Evolutionary conservation across 2,797 vertebrate species (phyloP).

Genomic region (Melanotaenia parkinsoni): DNA sequence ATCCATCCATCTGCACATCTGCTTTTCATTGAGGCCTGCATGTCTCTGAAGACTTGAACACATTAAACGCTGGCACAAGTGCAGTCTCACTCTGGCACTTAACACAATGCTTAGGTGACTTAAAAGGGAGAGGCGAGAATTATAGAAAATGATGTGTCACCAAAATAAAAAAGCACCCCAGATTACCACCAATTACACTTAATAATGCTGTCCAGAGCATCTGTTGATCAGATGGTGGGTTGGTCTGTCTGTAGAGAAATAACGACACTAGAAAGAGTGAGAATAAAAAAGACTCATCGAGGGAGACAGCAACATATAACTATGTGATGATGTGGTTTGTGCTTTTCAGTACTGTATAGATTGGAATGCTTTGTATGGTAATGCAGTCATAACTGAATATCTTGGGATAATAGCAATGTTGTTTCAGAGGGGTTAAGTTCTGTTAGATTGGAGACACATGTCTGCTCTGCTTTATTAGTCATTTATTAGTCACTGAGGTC

Average conservation of each 20-base stretch:
- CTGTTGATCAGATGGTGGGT: constrained; percentile 85
- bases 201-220: constrained; percentile 79
- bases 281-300: constrained; percentile 54
- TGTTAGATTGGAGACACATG: constrained; percentile 76
- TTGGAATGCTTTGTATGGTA: constrained; percentile 66
- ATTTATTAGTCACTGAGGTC: constrained; percentile 78
- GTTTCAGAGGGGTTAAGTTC: constrained; percentile 63
- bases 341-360: constrained; percentile 48
- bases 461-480: constrained; percentile 77
- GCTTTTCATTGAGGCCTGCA: constrained; percentile 89
- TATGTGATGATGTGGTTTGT: constrained; percentile 68
- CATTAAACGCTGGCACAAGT: constrained; percentile 88
- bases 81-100: constrained; percentile 84
- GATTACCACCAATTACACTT: constrained; percentile 88
- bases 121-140: constrained; percentile 90
- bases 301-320: constrained; percentile 57
- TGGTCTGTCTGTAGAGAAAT: constrained; percentile 51
- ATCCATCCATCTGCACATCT: constrained; percentile 88
- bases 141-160: constrained; percentile 93
- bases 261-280: constrained; percentile 40
- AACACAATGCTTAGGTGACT: constrained; percentile 89
- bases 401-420: constrained; percentile 65
- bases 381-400: constrained; percentile 67
- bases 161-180: constrained; percentile 85
- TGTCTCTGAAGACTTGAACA: constrained; percentile 90